Base-by-base conservation (phyloP, 2,888 invertebrate species). In the Ypsolopha scabrella region DNA sequence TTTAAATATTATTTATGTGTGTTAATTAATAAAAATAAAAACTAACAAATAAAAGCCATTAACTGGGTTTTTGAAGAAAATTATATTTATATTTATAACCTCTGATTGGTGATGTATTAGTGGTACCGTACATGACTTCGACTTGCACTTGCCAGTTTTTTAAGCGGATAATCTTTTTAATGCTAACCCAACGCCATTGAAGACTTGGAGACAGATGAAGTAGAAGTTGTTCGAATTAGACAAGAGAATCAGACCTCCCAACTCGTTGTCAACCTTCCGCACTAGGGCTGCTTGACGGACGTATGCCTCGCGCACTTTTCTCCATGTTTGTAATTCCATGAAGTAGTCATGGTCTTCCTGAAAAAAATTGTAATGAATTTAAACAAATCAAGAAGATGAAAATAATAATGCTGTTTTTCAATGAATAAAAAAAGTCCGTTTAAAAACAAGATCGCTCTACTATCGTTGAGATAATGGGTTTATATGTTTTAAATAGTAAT, bases 131-230 rank as follows among this genome's bases (percentile, higher is more conserved):
- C 10, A 6, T 39, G 11, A 39, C 10, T n/a, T 39, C 39, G 39
- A 11, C 10, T 39, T 39, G 11, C 39, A 24, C 24, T 24, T 24
- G 24, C 24, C 39, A 39, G 39, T 36, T 36, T 47, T n/a, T 11
- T 47, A n/a, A 35, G 1, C 7, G n/a, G 10, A 36, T 35, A 6
- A 36, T 34, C 10, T 6, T 1, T 47, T 9, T 3, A 6, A 35
- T 35, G 34, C 14, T 7, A 7, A 90, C 90, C 87, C 87, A 57
- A 90, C 78, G 54, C 88, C 87, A 59, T 89, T 85, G 62, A 90
- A 90, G n/a, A 91, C 75, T 57, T 90, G 89, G 48, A 90, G 85
- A 55, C 91, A 91, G 54, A 91, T 88, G 60, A 90, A 90, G 63
- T 89, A 89, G 49, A 91, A 80, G 63, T 91, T 90, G 52, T 87